Conservation (phyloP, 1,140 invertebrate genomes). For the Spodoptera litura region DNA sequence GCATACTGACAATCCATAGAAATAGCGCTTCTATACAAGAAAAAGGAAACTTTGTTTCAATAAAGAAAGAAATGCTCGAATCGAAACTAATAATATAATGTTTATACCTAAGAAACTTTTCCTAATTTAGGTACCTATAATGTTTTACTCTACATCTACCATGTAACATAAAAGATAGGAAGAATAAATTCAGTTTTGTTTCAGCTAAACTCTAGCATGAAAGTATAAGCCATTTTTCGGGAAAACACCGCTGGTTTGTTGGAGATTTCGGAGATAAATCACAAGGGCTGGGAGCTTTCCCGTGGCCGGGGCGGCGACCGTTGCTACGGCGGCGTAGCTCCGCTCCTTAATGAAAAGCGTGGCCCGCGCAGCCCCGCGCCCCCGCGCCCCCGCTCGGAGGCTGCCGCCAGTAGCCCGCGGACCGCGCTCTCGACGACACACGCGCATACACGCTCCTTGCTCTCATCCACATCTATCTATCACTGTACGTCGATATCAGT, state of each 20-base stretch:
- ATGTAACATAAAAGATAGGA: too few relatives aligned
- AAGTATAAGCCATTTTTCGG: not conserved
- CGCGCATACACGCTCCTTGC: conserved; percentile 60
- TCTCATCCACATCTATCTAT: conserved; percentile 42
- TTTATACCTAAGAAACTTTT: too few relatives aligned
- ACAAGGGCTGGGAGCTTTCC: conserved; percentile 68
- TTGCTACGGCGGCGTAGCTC: conserved; percentile 68
- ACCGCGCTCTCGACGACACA: conserved; percentile 75
- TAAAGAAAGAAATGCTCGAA: too few relatives aligned
- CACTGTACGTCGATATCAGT: conserved; percentile 55
- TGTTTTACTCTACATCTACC: too few relatives aligned
- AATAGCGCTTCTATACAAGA: too few relatives aligned
- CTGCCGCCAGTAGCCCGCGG: conserved; percentile 80
- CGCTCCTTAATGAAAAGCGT: conserved; percentile 74
- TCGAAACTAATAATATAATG: too few relatives aligned
- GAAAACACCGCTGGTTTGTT: not conserved
- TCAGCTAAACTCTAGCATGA: not conserved
- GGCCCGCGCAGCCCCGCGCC: conserved; percentile 78
- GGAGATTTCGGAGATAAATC: conserved; percentile 59
- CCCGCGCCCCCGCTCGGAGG: conserved; percentile 65
- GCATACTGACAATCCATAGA: too few relatives aligned
- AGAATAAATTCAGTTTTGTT: too few relatives aligned
- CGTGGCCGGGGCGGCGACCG: conserved; percentile 71
- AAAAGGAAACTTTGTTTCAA: too few relatives aligned
- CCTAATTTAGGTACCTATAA: too few relatives aligned